These are phyloP conservation scores for Pelecanus crispus DNA, from an alignment of 2,113 vertebrate genomes.

Conservation along the genomic window DNA sequence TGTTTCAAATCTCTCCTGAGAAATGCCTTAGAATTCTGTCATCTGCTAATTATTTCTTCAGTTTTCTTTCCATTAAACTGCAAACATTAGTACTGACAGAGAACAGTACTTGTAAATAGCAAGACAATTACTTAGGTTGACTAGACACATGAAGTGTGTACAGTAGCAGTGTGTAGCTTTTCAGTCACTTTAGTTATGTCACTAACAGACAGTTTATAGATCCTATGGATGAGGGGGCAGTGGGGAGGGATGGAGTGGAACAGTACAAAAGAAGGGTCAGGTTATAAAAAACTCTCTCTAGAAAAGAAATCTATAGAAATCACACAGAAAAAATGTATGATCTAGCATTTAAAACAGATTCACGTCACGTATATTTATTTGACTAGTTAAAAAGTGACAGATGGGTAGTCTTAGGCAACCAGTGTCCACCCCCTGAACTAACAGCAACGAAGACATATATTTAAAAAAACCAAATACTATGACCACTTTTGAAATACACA, in stretches of 20 bases:
- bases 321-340: neutral
- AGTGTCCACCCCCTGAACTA: neutral
- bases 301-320: neutral
- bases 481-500: fast-evolving
- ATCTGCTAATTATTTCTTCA: neutral
- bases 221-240: neutral
- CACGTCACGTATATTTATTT: neutral
- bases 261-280: neutral
- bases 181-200: neutral
- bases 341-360: neutral
- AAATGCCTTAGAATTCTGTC: neutral
- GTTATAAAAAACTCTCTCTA: neutral
- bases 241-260: neutral
- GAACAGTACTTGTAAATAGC: neutral
- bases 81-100: neutral
- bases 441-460: neutral
- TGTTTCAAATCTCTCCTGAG: neutral
- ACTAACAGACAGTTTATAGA: neutral
- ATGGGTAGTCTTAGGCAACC: neutral
- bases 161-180: neutral
- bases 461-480: neutral
- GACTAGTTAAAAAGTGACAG: neutral
- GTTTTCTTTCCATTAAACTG: neutral
- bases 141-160: neutral
- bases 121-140: neutral